Evolutionary conservation across 2,888 invertebrate species (phyloP).

Genomic region (Drosophila prostipennis): DNA sequence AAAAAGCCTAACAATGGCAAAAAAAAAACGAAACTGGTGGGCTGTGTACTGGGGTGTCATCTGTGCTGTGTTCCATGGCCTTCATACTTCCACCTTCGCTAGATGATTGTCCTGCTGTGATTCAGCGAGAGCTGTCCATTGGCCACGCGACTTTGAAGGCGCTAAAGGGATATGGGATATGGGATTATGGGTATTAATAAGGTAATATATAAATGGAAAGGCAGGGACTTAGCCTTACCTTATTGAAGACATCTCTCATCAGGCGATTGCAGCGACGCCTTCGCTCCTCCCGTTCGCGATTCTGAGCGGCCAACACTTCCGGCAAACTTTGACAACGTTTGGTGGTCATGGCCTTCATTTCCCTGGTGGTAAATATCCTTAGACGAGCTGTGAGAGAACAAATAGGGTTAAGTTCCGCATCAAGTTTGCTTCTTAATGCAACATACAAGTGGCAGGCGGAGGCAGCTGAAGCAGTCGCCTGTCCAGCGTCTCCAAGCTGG

Average conservation of each 20-base stretch:
- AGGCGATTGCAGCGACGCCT: conserved; percentile 89
- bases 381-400: conserved; percentile 81
- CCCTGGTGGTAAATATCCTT: conserved; percentile 85
- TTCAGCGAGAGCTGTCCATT: conserved; percentile 81
- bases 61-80: too few species aligned
- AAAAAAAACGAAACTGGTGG: neutral
- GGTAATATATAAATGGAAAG: neutral
- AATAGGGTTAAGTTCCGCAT: neutral
- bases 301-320: conserved; percentile 89
- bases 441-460: conserved; percentile 83
- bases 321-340: conserved; percentile 89
- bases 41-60: conserved; percentile 13
- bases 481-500: conserved; percentile 76
- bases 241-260: conserved; percentile 91
- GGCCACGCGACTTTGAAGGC: conserved; percentile 82
- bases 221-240: conserved; percentile 84
- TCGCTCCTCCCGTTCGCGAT: conserved; percentile 86
- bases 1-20: conserved; percentile 4
- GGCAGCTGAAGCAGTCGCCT: conserved; percentile 78
- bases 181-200: too few species aligned
- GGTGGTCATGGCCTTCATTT: conserved; percentile 87
- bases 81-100: conserved; percentile 5
- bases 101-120: conserved; percentile 82
- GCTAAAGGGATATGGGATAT: conserved; percentile 62
- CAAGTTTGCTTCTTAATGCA: neutral